Conservation (phyloP, 2,113 vertebrate species). For the Heterochromis multidens region DNA sequence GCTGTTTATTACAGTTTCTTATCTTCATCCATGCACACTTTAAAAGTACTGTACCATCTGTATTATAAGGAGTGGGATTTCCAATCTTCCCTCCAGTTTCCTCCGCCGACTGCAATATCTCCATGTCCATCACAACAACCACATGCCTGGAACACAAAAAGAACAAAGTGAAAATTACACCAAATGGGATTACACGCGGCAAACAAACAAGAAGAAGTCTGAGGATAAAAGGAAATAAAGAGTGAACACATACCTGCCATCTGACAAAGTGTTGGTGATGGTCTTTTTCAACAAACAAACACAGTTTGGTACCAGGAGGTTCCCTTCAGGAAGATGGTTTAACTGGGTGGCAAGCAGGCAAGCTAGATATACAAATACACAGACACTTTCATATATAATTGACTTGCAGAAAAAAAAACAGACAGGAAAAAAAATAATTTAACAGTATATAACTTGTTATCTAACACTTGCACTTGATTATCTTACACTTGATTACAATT, state of each 20-base stretch:
- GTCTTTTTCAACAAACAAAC: constrained; percentile 82
- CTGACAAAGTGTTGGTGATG: constrained; percentile 78
- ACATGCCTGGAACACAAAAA: constrained; percentile 70
- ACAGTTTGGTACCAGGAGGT: constrained; percentile 74
- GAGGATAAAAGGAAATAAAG: neutral
- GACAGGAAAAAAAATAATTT: neutral
- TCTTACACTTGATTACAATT: neutral
- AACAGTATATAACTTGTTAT: neutral
- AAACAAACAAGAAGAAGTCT: neutral
- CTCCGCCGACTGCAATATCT: constrained; percentile 80
- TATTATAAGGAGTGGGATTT: constrained; percentile 75
- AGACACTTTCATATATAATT: neutral
- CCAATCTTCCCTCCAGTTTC: constrained; percentile 80
- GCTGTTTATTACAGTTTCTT: neutral
- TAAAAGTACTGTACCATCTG: constrained; percentile 71
- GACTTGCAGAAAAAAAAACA: neutral
- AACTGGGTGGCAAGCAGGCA: constrained; percentile 79
- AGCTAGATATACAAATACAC: constrained; percentile 30
- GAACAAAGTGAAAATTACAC: neutral
- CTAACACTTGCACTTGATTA: neutral
- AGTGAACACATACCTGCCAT: constrained; percentile 79
- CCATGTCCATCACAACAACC: constrained; percentile 81
- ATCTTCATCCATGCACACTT: neutral
- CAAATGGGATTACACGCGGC: neutral
- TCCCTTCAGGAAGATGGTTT: constrained; percentile 77